Evolutionary conservation across 2,888 invertebrate species (phyloP).

Genomic region (Drosophila fungiperda): DNA sequence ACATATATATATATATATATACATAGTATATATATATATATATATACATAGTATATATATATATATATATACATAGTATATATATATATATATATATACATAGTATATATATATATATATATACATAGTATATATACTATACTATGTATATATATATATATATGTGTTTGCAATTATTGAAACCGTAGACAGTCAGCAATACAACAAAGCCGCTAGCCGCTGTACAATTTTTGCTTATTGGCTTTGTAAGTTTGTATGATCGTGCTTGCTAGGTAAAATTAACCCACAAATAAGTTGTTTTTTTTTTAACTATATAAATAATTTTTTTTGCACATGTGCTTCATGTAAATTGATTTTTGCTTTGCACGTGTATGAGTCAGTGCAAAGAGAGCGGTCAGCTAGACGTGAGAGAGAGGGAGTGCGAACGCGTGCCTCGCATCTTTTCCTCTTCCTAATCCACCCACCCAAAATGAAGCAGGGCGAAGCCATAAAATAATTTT

Average conservation of each 20-base stretch:
- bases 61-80: constrained; percentile 10
- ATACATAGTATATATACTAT: no score
- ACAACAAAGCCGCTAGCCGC: constrained; percentile 38
- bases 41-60: constrained; percentile 14
- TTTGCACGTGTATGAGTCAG: constrained; percentile 62
- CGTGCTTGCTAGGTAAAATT: constrained; percentile 22
- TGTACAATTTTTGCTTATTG: constrained; percentile 23
- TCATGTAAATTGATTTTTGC: constrained; percentile 70
- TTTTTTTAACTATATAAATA: constrained; percentile 12
- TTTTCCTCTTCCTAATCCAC: constrained; percentile 29
- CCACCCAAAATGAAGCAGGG: constrained; percentile 22
- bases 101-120: constrained; percentile 12
- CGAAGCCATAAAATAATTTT: constrained; percentile 58
- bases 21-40: constrained; percentile 1
- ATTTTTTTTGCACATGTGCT: constrained; percentile 67
- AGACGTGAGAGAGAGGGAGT: constrained; percentile 27
- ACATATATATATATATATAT: background rate
- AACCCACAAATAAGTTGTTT: constrained; percentile 16
- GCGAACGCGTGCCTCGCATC: constrained; percentile 47
- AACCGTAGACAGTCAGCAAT: constrained; percentile 30
- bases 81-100: constrained; percentile 1
- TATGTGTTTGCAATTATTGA: constrained; percentile 44
- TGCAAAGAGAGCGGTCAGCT: constrained; percentile 42
- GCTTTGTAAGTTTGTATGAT: constrained; percentile 27
- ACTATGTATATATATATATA: constrained; percentile 4